phyloP scores from a whole-genome alignment of 2,113 vertebrate genomes.

The Todiramphus chloris region DNA sequence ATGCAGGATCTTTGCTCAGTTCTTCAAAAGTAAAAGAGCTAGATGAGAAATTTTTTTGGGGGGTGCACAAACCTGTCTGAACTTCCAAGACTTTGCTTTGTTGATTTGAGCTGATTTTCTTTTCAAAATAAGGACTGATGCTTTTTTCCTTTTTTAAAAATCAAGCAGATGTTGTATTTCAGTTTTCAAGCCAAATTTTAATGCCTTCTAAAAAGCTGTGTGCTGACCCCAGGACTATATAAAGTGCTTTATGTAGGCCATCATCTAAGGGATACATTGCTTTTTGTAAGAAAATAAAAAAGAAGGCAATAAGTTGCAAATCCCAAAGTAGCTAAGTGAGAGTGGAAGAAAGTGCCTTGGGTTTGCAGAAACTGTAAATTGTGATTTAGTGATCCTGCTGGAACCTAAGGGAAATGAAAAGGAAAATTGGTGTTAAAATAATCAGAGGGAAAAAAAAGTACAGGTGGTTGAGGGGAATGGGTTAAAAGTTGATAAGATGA shows the following conservation, averaged over 20 bases:
- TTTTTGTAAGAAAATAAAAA: constrained; percentile 71
- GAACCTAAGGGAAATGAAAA: constrained; percentile 62
- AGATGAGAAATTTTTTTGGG: background rate
- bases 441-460: constrained; percentile 2
- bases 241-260: constrained; percentile 66
- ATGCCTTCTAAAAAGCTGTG: constrained; percentile 25
- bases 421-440: constrained; percentile 63
- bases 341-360: constrained; percentile 62
- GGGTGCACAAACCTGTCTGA: background rate
- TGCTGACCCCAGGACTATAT: constrained; percentile 52
- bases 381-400: constrained; percentile 67
- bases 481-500: background rate
- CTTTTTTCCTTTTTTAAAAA: background rate
- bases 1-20: background rate
- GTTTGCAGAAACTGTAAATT: constrained; percentile 74
- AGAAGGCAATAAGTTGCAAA: constrained; percentile 74
- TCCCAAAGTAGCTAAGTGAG: constrained; percentile 73
- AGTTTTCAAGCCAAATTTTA: constrained; percentile 53
- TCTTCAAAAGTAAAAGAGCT: constrained; percentile 1
- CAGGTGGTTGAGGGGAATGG: background rate
- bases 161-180: background rate
- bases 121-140: background rate
- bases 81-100: background rate
- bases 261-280: constrained; percentile 53
- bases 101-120: background rate